Conservation (phyloP, 2,888 invertebrate species). For the Drosophila nigricruria region DNA sequence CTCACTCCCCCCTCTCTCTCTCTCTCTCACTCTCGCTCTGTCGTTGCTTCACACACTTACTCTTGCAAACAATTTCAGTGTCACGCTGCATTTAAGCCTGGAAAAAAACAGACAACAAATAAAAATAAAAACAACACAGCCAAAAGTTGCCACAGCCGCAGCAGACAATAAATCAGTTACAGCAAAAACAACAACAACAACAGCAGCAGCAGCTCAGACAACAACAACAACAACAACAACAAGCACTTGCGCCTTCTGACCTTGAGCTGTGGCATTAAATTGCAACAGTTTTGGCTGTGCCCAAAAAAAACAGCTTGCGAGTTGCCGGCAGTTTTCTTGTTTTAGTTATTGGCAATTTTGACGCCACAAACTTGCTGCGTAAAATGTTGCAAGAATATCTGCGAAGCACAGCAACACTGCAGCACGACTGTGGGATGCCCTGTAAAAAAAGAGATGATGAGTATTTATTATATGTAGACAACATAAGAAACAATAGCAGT, state of each 20-base stretch:
- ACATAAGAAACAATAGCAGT: no score
- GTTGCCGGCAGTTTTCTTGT: constrained; percentile 36
- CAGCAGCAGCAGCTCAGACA: constrained; percentile 14
- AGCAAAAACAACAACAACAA: constrained; percentile 31
- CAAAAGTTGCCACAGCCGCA: constrained; percentile 53
- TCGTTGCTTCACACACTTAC: constrained; percentile 5
- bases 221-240: constrained; percentile 35
- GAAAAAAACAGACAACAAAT: constrained; percentile 24
- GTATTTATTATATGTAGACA: neutral
- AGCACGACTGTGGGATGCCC: constrained; percentile 14
- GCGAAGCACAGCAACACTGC: neutral
- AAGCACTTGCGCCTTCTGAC: constrained; percentile 61
- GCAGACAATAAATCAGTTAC: constrained; percentile 51
- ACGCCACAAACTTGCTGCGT: constrained; percentile 26
- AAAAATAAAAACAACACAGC: constrained; percentile 35
- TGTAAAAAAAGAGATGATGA: neutral
- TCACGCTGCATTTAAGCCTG: constrained; percentile 60
- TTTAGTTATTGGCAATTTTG: constrained; percentile 45
- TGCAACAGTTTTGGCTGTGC: constrained; percentile 59
- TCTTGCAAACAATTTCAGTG: constrained; percentile 60
- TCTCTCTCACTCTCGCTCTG: neutral
- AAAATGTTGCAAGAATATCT: constrained; percentile 71
- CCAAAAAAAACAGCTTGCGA: constrained; percentile 24
- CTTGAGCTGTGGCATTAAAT: constrained; percentile 72
- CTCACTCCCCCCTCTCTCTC: neutral